Evolutionary conservation across 2,113 vertebrate species (phyloP).

Genomic region (Gallinago paraguaiae): DNA sequence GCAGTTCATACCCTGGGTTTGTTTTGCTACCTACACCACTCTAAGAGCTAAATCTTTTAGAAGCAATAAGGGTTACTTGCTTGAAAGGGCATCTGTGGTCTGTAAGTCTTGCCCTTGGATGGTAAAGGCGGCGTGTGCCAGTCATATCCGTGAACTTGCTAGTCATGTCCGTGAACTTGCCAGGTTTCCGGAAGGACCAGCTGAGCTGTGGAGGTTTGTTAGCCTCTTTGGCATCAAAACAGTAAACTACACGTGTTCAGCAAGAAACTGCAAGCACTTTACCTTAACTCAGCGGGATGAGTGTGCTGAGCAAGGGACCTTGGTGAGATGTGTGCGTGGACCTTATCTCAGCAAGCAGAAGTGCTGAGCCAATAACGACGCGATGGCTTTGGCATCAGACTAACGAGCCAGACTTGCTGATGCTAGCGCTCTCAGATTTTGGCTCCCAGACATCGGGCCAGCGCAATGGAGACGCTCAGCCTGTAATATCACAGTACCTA

Average conservation of each 20-base stretch:
- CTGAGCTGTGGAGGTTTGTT: background rate
- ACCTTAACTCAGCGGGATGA: background rate
- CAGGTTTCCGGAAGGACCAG: background rate
- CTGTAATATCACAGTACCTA: background rate
- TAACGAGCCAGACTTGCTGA: background rate
- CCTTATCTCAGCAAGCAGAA: background rate
- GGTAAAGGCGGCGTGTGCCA: background rate
- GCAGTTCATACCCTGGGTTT: background rate
- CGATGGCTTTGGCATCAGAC: background rate
- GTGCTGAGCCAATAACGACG: background rate
- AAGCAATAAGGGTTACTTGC: background rate
- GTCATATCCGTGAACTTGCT: rapidly evolving
- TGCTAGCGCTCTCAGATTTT: background rate
- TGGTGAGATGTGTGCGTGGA: background rate
- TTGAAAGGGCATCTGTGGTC: background rate
- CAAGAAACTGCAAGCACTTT: background rate
- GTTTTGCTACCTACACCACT: background rate
- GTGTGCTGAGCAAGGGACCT: conserved; percentile 11
- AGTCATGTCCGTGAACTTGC: background rate
- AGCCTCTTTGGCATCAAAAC: background rate
- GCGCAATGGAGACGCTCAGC: rapidly evolving
- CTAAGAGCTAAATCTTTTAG: background rate
- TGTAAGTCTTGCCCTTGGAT: background rate
- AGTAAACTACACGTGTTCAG: background rate
- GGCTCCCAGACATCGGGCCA: background rate